These are phyloP conservation scores for Dermatemys mawii DNA, from an alignment of 2,113 vertebrate genomes.

Conservation along the genomic window DNA sequence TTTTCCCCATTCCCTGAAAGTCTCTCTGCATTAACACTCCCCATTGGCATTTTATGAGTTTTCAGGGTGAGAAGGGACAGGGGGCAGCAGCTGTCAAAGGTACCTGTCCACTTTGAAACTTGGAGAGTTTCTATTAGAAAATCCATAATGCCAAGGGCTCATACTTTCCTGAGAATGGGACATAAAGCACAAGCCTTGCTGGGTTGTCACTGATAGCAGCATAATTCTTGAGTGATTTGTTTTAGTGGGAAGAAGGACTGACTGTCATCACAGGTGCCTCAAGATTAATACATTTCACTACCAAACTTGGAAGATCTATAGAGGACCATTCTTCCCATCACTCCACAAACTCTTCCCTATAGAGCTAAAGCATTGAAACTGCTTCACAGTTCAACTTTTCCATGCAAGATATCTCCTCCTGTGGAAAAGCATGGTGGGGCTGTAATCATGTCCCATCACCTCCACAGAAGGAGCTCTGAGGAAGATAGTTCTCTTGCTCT, in stretches of 20 bases:
- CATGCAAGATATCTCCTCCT: not conserved
- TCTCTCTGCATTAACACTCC: not conserved
- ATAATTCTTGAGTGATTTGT: not conserved
- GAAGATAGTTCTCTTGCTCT: not conserved
- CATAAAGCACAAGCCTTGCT: not conserved
- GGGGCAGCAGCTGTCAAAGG: not conserved
- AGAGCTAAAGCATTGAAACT: not conserved
- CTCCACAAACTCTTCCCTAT: not conserved
- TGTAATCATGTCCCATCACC: not conserved
- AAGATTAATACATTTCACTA: not conserved
- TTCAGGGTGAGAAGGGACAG: not conserved
- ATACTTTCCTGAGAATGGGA: not conserved
- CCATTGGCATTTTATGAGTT: not conserved
- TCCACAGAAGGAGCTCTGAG: not conserved
- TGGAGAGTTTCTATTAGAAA: not conserved
- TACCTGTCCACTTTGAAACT: not conserved
- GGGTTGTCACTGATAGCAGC: not conserved
- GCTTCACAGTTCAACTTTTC: not conserved
- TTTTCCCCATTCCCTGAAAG: conserved; percentile 7
- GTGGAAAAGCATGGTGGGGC: not conserved
- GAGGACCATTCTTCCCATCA: not conserved
- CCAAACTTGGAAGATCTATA: not conserved
- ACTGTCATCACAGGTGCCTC: not conserved
- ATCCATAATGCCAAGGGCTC: not conserved
- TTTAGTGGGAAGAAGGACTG: not conserved